Percentiles rank a stretch among this genome's conserved stretches.
Evolutionary conservation across 2,888 invertebrate genomes (phyloP).

Genomic region (Cantharis flavilabris): DNA sequence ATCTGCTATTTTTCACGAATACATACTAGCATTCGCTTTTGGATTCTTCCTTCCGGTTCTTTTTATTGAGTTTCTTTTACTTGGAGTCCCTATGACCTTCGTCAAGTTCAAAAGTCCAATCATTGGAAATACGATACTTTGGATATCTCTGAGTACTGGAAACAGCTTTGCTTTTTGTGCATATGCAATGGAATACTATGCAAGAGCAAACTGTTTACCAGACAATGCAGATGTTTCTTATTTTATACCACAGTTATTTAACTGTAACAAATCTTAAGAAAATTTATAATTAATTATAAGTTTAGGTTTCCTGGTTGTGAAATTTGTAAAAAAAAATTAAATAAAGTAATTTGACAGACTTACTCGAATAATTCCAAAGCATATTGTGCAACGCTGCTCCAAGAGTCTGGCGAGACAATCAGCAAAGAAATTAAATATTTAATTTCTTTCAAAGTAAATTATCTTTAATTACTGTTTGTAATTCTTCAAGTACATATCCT

Average conservation of each 20-base stretch:
- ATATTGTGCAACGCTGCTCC: too few species aligned
- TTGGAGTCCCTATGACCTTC: conserved; percentile 65
- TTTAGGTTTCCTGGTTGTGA: not conserved
- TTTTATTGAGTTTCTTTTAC: conserved; percentile 74
- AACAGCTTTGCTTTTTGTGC: conserved; percentile 75
- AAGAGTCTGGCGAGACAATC: too few species aligned
- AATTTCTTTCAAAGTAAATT: too few species aligned
- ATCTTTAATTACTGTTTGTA: too few species aligned
- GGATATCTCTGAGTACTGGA: conserved; percentile 80
- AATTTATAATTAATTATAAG: not conserved
- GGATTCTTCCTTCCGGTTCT: conserved; percentile 89
- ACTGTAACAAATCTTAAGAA: conserved; percentile 33
- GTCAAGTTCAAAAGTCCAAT: conserved; percentile 56
- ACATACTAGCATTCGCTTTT: conserved; percentile 76
- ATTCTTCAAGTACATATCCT: too few species aligned
- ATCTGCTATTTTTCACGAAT: conserved; percentile 88
- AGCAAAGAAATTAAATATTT: too few species aligned
- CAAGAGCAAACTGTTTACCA: conserved; percentile 73
- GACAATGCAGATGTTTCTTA: conserved; percentile 54
- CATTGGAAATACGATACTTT: conserved; percentile 80
- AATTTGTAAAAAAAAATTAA: not conserved
- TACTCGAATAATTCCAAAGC: too few species aligned
- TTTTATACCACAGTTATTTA: conserved; percentile 59
- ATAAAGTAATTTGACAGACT: not conserved
- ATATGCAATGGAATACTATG: conserved; percentile 87